These are phyloP conservation scores for Drosophila phalerata DNA, from an alignment of 2,888 invertebrate species.

Conservation along the genomic window DNA sequence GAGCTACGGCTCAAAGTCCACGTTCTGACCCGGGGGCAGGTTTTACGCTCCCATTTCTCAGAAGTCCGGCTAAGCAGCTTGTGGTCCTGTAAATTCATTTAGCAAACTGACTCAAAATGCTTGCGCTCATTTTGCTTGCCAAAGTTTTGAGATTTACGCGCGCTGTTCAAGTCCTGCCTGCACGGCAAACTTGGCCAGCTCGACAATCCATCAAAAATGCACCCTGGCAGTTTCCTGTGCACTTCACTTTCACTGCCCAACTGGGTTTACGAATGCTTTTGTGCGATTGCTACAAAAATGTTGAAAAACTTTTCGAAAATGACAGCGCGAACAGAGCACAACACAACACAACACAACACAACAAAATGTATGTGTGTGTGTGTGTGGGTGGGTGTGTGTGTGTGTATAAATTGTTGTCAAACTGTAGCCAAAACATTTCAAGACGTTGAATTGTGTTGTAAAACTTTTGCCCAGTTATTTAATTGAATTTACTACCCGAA, in stretches of 20 bases:
- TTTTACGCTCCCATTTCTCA: not conserved
- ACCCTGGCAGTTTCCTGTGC: conserved; percentile 10
- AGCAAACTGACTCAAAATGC: conserved; percentile 66
- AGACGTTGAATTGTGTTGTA: conserved; percentile 68
- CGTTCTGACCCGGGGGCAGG: conserved; percentile 5
- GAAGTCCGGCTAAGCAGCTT: conserved; percentile 59
- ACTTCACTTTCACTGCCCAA: conserved; percentile 37
- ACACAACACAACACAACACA: conserved; percentile 22
- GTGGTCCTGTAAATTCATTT: conserved; percentile 70
- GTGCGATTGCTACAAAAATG: conserved; percentile 50
- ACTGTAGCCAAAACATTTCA: conserved; percentile 75
- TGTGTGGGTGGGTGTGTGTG: conserved; percentile 19
- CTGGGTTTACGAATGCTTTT: conserved; percentile 40
- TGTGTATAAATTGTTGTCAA: conserved; percentile 75
- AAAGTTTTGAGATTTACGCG: conserved; percentile 55
- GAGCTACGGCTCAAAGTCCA: conserved; percentile 55
- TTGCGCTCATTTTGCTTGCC: conserved; percentile 53
- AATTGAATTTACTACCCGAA: conserved; percentile 79
- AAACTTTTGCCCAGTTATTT: conserved; percentile 76
- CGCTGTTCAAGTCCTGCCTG: conserved; percentile 40
- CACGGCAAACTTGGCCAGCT: conserved; percentile 38
- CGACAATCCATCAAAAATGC: conserved; percentile 70
- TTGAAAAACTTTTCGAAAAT: conserved; percentile 58
- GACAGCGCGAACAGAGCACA: conserved; percentile 28
- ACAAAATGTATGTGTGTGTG: not conserved